Evolutionary conservation across 2,797 vertebrate species (phyloP).

Genomic region (Cottoperca gobio): DNA sequence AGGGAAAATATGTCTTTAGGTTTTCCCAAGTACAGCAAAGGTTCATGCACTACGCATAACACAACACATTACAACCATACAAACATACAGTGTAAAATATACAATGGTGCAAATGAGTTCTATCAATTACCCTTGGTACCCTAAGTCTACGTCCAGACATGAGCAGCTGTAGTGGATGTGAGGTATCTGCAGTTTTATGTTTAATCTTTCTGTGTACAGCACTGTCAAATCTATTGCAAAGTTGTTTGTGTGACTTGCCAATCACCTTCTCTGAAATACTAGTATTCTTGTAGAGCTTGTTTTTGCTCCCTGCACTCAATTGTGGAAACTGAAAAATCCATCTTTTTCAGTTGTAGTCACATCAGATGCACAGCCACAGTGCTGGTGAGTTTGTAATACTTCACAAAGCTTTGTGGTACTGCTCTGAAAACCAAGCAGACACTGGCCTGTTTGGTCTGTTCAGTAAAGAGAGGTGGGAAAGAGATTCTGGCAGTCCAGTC

Average conservation of each 20-base stretch:
- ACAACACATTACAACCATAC: neutral
- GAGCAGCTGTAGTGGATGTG: neutral
- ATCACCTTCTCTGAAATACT: neutral
- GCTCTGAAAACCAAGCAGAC: constrained; percentile 45
- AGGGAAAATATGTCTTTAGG: neutral
- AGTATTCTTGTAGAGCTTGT: neutral
- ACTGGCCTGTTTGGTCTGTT: constrained; percentile 47
- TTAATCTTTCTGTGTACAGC: neutral
- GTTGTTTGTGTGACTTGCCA: neutral
- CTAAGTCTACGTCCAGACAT: neutral
- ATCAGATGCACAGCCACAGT: constrained; percentile 15
- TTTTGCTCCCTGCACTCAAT: neutral
- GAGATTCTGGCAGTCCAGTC: constrained; percentile 43
- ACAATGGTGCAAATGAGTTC: neutral
- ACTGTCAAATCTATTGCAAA: neutral
- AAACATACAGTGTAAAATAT: neutral
- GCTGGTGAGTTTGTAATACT: constrained; percentile 43
- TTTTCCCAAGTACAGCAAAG: neutral
- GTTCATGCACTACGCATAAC: neutral
- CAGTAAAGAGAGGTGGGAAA: constrained; percentile 36
- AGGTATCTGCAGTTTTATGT: neutral
- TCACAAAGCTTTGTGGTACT: constrained; percentile 50
- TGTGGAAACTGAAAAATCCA: constrained; percentile 11
- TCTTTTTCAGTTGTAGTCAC: constrained; percentile 42
- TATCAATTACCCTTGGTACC: neutral